phyloP scores from a whole-genome alignment of 2,113 vertebrate species.

The Podiceps cristatus region DNA sequence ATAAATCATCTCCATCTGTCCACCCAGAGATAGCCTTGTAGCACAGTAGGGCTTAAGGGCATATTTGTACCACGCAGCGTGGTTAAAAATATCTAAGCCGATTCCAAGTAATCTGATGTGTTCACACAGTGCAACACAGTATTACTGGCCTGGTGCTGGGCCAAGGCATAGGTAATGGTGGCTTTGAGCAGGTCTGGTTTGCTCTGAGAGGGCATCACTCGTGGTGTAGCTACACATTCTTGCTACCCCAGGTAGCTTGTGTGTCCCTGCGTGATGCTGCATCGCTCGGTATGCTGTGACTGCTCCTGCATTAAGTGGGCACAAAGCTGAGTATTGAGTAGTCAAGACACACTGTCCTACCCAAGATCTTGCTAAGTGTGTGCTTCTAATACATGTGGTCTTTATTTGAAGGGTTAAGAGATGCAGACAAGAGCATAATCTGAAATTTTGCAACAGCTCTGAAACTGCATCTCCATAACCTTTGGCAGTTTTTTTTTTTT shows the following conservation, averaged over 20 bases:
- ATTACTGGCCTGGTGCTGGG: background rate
- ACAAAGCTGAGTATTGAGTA: background rate
- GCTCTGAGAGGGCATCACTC: background rate
- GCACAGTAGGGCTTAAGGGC: background rate
- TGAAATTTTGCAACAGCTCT: background rate
- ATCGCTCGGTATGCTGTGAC: rapidly evolving
- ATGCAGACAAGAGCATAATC: background rate
- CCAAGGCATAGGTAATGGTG: rapidly evolving
- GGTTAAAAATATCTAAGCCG: background rate
- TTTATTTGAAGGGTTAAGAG: background rate
- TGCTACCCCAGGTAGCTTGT: rapidly evolving
- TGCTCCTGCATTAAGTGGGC: background rate
- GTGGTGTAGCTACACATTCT: rapidly evolving
- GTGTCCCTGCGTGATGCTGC: background rate
- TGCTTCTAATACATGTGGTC: background rate
- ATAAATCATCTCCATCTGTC: slow-evolving; percentile 8
- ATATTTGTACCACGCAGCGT: rapidly evolving
- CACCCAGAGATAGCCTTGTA: background rate
- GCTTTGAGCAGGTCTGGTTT: background rate
- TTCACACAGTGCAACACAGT: background rate
- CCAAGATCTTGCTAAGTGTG: background rate
- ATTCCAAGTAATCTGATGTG: background rate
- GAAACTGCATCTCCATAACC: background rate
- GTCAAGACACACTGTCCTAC: background rate
- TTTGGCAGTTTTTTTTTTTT: background rate